Evolutionary conservation across 2,888 invertebrate species (phyloP).

Genomic region (Meteorus colon): DNA sequence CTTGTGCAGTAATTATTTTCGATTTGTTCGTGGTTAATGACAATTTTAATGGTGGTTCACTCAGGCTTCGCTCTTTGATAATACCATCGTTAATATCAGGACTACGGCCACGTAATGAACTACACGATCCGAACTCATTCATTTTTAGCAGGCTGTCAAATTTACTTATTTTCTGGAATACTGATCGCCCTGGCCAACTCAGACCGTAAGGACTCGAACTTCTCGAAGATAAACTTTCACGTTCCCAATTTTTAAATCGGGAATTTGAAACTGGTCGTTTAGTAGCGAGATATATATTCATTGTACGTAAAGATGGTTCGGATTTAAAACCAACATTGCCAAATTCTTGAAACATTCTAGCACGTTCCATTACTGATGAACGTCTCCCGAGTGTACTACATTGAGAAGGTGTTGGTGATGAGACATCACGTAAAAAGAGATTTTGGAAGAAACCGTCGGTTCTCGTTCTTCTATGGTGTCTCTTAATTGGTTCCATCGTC

Average conservation of each 20-base stretch:
- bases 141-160: constrained; percentile 68
- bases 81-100: constrained; percentile 70
- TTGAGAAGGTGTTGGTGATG: constrained; percentile 69
- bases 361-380: constrained; percentile 81
- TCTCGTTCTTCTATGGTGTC: constrained; percentile 77
- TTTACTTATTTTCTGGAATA: constrained; percentile 65
- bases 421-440: constrained; percentile 78
- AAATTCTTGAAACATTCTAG: constrained; percentile 80
- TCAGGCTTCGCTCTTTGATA: constrained; percentile 77
- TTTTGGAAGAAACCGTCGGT: constrained; percentile 83
- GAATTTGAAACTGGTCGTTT: constrained; percentile 84
- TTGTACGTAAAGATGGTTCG: constrained; percentile 77
- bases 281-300: constrained; percentile 80
- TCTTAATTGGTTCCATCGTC: constrained; percentile 75
- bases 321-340: constrained; percentile 71
- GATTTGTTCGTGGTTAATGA: constrained; percentile 44
- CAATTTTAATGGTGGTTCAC: constrained; percentile 79
- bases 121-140: constrained; percentile 68
- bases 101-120: constrained; percentile 62
- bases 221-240: constrained; percentile 73
- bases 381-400: constrained; percentile 70
- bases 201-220: constrained; percentile 78
- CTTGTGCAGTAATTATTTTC: neutral
- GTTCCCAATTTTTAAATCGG: constrained; percentile 81
- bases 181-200: constrained; percentile 77